phyloP scores from a whole-genome alignment of 2,113 vertebrate genomes.

The Aplodontia rufa region DNA sequence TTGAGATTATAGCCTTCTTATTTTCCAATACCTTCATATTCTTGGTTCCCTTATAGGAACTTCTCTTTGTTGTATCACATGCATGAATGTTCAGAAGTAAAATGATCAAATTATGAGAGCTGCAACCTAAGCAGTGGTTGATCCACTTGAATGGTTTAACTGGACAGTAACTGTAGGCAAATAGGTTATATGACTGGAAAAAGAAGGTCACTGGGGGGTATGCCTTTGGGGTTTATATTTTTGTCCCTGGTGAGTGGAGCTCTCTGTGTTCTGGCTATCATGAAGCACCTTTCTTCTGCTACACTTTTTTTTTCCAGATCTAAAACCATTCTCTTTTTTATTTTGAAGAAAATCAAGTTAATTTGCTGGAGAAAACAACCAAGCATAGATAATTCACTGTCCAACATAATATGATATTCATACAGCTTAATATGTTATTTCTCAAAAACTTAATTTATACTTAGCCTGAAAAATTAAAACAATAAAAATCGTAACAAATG shows the following conservation, averaged over 20 bases:
- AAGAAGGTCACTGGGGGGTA: no score
- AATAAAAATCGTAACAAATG: neutral
- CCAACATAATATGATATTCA: neutral
- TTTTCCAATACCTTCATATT: neutral
- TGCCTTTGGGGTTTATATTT: no score
- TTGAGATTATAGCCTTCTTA: neutral
- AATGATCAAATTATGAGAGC: no score
- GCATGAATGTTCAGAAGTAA: no score
- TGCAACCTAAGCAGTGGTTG: no score
- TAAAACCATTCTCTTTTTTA: neutral
- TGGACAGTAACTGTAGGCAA: no score
- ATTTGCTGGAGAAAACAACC: neutral
- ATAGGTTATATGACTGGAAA: no score
- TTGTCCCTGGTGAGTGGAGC: no score
- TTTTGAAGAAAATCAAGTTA: neutral
- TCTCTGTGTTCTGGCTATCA: no score
- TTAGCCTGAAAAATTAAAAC: neutral
- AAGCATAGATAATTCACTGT: neutral
- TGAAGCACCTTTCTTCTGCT: no score
- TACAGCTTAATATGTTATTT: neutral
- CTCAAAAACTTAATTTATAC: neutral
- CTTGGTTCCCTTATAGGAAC: neutral
- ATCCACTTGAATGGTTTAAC: no score
- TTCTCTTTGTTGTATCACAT: neutral
- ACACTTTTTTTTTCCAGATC: no score